Evolutionary conservation across 2,888 invertebrate species (phyloP), one percentile per base, ranked within the genome.

Genomic region (Desoria tigrina): DNA sequence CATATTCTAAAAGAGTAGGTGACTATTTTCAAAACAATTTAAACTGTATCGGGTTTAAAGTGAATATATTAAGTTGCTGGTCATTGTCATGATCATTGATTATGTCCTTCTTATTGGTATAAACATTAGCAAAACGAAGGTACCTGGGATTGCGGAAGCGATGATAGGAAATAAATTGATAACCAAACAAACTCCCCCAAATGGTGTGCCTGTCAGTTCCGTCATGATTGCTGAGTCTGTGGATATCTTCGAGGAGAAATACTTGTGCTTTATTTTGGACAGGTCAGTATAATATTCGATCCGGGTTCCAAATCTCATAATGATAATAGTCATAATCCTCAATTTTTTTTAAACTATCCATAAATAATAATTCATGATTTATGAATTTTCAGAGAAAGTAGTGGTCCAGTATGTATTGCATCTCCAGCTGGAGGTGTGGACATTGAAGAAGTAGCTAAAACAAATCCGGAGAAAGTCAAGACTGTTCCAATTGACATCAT

Each of bases 221-320:
- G 92, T 98, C 7, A 99, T 99, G 98, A 89, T 99, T 54, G 98
- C 98, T 1, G 94, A 98, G 79, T 97, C 97, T 78, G 91, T 99
- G 0, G 90, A 94, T 79, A 98, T 98, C 71, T 84, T 85, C 60
- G 85, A 95, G 60, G 99, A 99, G 82, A 97, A 97, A 0, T 99
- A 99, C 80, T 83, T 99, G 63, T 98, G 98, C 79, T 94, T 99
- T 76, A 81, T 99, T 26, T 89, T 99, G 88, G 99, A 99, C 79
- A 86, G 97, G 77, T 86, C n/a, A n/a, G n/a, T n/a, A n/a, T n/a
- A n/a, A n/a, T n/a, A n/a, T n/a, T n/a, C n/a, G n/a, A n/a, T n/a
- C n/a, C n/a, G n/a, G n/a, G n/a, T n/a, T n/a, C n/a, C n/a, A n/a
- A n/a, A n/a, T n/a, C n/a, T n/a, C n/a, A n/a, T n/a, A n/a, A n/a